Percentiles rank a stretch among this genome's conserved stretches.
Evolutionary conservation across 2,797 vertebrate genomes (phyloP).

Genomic region (Sciurus vulgaris): DNA sequence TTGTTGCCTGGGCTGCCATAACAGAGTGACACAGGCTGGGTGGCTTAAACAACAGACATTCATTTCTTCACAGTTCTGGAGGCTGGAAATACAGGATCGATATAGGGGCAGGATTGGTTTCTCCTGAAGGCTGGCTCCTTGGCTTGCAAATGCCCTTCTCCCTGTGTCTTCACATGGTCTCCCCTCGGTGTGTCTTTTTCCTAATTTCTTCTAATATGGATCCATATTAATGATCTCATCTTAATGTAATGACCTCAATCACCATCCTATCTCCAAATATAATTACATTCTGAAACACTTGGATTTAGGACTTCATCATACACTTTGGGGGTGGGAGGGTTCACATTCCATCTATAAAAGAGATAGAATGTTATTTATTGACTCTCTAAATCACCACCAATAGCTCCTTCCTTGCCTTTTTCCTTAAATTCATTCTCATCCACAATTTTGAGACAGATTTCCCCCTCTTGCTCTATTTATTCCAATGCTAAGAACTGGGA

Average conservation of each 20-base stretch:
- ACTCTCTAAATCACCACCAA: not conserved
- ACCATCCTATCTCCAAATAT: not conserved
- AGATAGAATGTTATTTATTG: not conserved
- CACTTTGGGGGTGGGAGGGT: not conserved
- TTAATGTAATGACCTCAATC: not conserved
- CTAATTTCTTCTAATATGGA: not conserved
- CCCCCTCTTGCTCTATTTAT: not conserved
- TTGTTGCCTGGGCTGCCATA: not conserved
- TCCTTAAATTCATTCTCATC: constrained; percentile 3
- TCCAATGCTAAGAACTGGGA: not conserved
- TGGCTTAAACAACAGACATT: not conserved
- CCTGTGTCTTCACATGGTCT: not conserved
- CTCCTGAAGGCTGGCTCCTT: not conserved
- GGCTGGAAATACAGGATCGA: not conserved
- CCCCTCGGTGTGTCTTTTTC: not conserved
- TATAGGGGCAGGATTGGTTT: not conserved
- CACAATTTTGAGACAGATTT: constrained; percentile 20
- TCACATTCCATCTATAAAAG: not conserved
- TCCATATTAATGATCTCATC: not conserved
- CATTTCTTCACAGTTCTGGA: not conserved
- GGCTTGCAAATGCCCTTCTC: not conserved
- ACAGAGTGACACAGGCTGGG: not conserved
- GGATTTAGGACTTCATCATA: not conserved
- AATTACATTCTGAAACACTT: not conserved
- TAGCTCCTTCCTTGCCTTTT: not conserved